phyloP scores from a whole-genome alignment of 2,888 invertebrate genomes.

The Prenolepis imparis region DNA sequence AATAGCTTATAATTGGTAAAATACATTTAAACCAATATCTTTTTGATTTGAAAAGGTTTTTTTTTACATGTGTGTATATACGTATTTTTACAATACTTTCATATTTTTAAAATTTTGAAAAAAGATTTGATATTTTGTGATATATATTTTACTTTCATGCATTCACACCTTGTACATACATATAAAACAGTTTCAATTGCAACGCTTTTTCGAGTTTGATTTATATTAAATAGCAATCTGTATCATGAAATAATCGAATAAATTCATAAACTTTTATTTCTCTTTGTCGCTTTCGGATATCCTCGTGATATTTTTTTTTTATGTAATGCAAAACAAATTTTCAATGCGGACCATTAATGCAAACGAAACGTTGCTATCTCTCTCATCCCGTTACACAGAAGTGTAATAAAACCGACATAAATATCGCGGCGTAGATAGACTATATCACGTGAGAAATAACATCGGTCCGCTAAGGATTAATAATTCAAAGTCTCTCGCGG shows the following conservation, averaged over 20 bases:
- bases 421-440: not conserved
- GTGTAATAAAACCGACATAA: conserved; percentile 43
- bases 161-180: not conserved
- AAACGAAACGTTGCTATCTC: not conserved
- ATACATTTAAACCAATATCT: not conserved
- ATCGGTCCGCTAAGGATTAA: conserved; percentile 37
- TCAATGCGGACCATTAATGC: conserved; percentile 1
- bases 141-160: not conserved
- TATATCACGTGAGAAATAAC: conserved; percentile 22
- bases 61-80: not conserved
- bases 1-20: not conserved
- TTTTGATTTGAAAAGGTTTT: not conserved
- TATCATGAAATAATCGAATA: not conserved
- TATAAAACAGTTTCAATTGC: not conserved
- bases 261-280: not conserved
- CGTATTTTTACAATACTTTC: not conserved
- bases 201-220: not conserved
- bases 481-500: conserved; percentile 28
- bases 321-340: conserved; percentile 1
- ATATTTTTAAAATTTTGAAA: not conserved
- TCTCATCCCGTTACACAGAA: not conserved
- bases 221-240: not conserved
- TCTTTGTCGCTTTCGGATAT: not conserved
- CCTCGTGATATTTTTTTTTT: not conserved
- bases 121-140: not conserved